Conservation (phyloP, 2,113 vertebrate genomes). For the Passer domesticus region DNA sequence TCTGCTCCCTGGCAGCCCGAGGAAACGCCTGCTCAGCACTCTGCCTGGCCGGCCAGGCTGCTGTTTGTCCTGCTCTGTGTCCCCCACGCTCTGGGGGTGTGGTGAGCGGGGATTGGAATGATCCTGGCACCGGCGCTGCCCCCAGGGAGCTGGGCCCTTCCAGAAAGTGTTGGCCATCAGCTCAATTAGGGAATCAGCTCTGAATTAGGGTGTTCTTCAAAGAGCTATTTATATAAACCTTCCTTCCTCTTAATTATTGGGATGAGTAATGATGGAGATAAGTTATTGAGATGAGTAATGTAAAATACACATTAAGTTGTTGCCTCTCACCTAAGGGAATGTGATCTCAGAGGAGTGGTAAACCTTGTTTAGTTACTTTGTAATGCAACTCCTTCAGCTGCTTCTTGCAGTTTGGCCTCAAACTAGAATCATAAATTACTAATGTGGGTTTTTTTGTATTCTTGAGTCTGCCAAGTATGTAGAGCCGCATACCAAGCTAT, state of each 20-base stretch:
- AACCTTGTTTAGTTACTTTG: background rate
- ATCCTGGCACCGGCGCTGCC: background rate
- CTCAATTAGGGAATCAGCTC: background rate
- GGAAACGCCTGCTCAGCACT: constrained; percentile 75
- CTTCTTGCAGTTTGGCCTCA: background rate
- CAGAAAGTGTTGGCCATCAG: background rate
- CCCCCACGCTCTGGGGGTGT: background rate
- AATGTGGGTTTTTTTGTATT: background rate
- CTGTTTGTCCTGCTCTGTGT: constrained; percentile 29
- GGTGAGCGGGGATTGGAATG: background rate
- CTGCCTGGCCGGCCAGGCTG: constrained; percentile 22
- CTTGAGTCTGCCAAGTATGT: background rate
- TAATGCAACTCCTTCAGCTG: background rate
- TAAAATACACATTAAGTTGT: background rate
- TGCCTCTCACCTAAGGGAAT: constrained; percentile 17
- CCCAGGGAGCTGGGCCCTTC: background rate
- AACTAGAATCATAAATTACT: background rate
- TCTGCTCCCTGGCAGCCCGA: background rate
- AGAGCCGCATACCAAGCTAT: background rate
- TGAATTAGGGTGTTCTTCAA: background rate
- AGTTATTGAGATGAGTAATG: background rate
- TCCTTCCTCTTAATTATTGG: background rate
- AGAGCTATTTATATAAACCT: background rate
- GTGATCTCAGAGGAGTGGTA: background rate
- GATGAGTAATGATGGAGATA: background rate